A percentile compares a stretch with the other conserved stretches of the same genome.
Conservation (phyloP, 2,797 vertebrate genomes). For the Acanthornis magna region DNA sequence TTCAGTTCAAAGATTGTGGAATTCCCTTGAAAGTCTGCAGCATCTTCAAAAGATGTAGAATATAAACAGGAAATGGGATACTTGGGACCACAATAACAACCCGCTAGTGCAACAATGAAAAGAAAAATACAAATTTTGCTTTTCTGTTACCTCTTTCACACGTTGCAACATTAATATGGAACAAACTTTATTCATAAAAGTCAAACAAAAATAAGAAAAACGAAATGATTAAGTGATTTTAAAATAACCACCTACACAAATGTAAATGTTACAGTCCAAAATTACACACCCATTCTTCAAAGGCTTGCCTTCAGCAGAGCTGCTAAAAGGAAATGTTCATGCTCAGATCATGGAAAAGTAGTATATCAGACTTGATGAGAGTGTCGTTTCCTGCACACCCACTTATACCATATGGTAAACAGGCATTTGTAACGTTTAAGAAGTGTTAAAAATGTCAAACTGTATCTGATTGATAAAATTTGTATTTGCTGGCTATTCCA, state of each 20-base stretch:
- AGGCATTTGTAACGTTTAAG: conserved; percentile 36
- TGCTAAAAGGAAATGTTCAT: background rate
- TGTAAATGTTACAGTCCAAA: background rate
- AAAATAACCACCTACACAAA: background rate
- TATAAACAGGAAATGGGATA: background rate
- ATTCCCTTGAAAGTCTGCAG: background rate
- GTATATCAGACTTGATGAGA: conserved; percentile 1
- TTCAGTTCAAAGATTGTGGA: background rate
- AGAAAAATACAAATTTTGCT: background rate
- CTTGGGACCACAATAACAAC: background rate
- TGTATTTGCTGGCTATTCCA: conserved; percentile 60
- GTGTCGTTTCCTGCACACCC: conserved; percentile 34
- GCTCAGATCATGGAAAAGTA: conserved; percentile 27
- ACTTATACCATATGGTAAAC: conserved; percentile 71
- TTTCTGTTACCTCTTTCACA: background rate
- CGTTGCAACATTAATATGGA: background rate
- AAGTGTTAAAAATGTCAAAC: conserved; percentile 61
- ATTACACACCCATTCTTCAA: background rate
- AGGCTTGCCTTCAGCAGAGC: background rate
- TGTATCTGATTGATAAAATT: conserved; percentile 65
- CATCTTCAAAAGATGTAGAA: background rate
- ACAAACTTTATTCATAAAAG: background rate
- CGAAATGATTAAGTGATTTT: background rate
- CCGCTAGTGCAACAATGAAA: background rate
- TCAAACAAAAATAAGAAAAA: background rate